Evolutionary conservation across 1,140 invertebrate species (phyloP).

Genomic region (Tribolium madens): DNA sequence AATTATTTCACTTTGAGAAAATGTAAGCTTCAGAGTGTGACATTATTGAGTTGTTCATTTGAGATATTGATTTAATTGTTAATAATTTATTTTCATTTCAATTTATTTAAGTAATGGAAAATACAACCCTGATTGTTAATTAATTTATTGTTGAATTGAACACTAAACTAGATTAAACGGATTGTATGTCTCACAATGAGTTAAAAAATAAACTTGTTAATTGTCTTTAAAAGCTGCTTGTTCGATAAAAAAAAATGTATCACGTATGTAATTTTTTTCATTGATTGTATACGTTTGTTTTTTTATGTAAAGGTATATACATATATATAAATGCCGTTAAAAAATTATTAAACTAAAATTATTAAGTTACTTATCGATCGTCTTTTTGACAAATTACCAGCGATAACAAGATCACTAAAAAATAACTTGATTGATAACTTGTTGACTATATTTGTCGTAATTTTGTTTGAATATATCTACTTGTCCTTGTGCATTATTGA

Average conservation of each 20-base stretch:
- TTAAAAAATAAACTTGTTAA: too few relatives aligned
- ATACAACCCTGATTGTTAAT: conserved; percentile 8
- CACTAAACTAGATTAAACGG: conserved; percentile 8
- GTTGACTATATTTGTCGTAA: conserved; percentile 3
- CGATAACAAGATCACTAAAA: neutral
- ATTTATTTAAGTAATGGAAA: conserved; percentile 26
- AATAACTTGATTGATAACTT: neutral
- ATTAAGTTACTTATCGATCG: conserved; percentile 6
- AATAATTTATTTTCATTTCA: conserved; percentile 5
- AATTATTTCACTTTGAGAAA: neutral
- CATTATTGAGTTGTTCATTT: conserved; percentile 3
- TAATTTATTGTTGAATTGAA: conserved; percentile 18
- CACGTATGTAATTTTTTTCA: too few relatives aligned
- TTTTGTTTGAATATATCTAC: neutral
- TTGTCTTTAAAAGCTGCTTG: too few relatives aligned
- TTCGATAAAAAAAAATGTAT: too few relatives aligned
- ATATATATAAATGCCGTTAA: too few relatives aligned
- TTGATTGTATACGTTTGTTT: too few relatives aligned
- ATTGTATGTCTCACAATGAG: conserved; percentile 6
- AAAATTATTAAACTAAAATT: too few relatives aligned
- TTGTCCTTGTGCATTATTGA: neutral
- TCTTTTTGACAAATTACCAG: neutral
- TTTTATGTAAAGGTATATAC: too few relatives aligned
- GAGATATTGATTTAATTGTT: conserved; percentile 20
- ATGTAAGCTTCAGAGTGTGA: neutral